Base-by-base conservation (phyloP, 2,888 invertebrate species). In the Hemicrepidius hirtus region DNA sequence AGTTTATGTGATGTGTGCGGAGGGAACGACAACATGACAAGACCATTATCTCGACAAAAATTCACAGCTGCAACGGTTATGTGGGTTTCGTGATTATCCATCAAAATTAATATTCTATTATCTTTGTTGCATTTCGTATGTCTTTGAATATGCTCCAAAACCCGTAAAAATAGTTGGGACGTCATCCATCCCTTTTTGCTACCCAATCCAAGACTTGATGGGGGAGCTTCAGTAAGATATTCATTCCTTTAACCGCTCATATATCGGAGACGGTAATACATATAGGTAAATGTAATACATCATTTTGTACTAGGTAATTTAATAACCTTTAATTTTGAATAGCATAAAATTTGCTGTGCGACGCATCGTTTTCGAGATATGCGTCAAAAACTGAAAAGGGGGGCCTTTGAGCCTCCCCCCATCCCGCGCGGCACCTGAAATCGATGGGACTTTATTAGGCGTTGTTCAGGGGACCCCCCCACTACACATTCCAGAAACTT, bases 181-280 rank as follows among this genome's bases (percentile, higher is more conserved):
- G 35, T 55, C 55, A 66, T 66, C 66, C 66, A 66, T 10, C 66
- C 66, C 4, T 28, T 55, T 12, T 49, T 3, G 20, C 12, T 50
- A 5, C 65, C 65, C 12, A 65, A 18, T 9, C 28, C 50, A 24
- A 65, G n/a, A 18, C 65, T 65, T 18, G 53, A 50, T n/a, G 50
- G 12, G 13, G 65, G 50, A 53, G 53, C 50, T 21, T 65, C 21
- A 53, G 21, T 65, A 13, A 65, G 37, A 37, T 55, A 66, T 55
- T 66, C 53, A 9, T 21, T 9, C 71, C 60, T 55, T 62, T 13
- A 71, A 5, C 6, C n/a, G n/a, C n/a, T n/a, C n/a, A n/a, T n/a
- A n/a, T n/a, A n/a, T n/a, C n/a, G n/a, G n/a, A n/a, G n/a, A n/a
- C n/a, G n/a, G n/a, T n/a, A n/a, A n/a, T n/a, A n/a, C n/a, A n/a